These are phyloP conservation scores for Ambastaia sidthimunki DNA, from an alignment of 2,797 vertebrate species.

Conservation along the genomic window DNA sequence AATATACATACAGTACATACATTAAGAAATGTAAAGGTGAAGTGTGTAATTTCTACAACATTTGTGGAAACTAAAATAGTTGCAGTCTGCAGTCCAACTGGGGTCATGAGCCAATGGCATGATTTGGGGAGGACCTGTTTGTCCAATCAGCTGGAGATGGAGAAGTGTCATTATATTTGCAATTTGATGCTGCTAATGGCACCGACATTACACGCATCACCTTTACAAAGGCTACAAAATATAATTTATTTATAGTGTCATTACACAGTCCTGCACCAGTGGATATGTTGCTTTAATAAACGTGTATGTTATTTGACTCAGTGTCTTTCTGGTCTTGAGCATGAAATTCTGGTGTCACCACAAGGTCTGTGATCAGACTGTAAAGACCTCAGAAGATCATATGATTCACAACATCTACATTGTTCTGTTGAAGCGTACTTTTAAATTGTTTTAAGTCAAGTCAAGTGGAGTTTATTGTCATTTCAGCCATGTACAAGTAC, in stretches of 20 bases:
- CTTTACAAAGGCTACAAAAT: constrained; percentile 14
- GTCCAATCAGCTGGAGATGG: neutral
- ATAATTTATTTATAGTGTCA: constrained; percentile 43
- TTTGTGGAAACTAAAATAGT: neutral
- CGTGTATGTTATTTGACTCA: neutral
- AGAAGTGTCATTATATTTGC: neutral
- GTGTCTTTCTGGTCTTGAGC: neutral
- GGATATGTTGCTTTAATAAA: constrained; percentile 46
- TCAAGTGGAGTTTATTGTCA: too few relatives aligned
- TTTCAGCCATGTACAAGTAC: too few relatives aligned
- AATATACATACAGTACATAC: neutral
- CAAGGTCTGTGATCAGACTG: too few relatives aligned
- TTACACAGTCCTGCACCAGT: constrained; percentile 22
- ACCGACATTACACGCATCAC: constrained; percentile 12
- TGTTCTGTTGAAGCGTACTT: too few relatives aligned
- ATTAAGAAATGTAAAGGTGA: neutral
- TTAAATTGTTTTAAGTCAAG: too few relatives aligned
- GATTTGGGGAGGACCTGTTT: neutral
- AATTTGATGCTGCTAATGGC: neutral
- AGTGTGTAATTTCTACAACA: neutral
- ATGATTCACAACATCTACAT: too few relatives aligned
- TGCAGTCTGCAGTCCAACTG: neutral
- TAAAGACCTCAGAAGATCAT: too few relatives aligned
- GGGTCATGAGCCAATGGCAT: too few relatives aligned
- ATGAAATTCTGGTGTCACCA: too few relatives aligned